Base-by-base conservation (phyloP, 2,888 invertebrate genomes). In the Ypsolopha scabrella region DNA sequence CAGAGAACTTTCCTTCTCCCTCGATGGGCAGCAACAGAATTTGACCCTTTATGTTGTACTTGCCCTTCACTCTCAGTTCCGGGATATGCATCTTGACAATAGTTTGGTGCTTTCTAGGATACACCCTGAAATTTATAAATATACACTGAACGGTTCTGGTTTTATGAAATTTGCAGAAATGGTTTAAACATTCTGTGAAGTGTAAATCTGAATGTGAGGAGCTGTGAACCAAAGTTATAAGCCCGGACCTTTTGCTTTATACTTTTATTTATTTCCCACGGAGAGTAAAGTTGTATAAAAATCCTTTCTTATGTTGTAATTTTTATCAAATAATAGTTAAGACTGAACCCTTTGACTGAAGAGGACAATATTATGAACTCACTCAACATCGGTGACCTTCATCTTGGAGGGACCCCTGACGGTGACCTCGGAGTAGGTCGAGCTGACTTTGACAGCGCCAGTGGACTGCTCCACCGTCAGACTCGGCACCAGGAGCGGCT, bases 1-100 rank as follows among this genome's bases (percentile, higher is more conserved):
- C 91, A 11, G 78, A 72, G 55, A 91, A 91, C 33, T 76, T 70
- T 7, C 94, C 94, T 3, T 88, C 85, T 48, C 94, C 94, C 7
- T 86, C 76, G 48, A 94, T 89, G 0, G 94, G 93, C 74, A 94
- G 78, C 91, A 93, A 89, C 57, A 94, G 76, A 38, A 94, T 87
- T 59, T 90, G 89, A 6, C 94, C 94, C 14, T 88, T 76, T 57
- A 94, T 86, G 6, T 76, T 82, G 69, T 94, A 94, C 53, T 88
- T 81, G 0, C 92, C 90, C 33, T 79, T 87, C 83, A 93, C 87
- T 52, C 83, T 79, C 41, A 94, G 65, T 51, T 88, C 85, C 0
- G 93, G 93, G 35, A 94, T 87, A 55, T 80, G 87, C 34, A 94
- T 59, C 54, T 89, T 90, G 9, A 92, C 79, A 6, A 87, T 72